Base-by-base conservation (phyloP, 2,888 invertebrate genomes). In the Sinotaia quadrata region DNA sequence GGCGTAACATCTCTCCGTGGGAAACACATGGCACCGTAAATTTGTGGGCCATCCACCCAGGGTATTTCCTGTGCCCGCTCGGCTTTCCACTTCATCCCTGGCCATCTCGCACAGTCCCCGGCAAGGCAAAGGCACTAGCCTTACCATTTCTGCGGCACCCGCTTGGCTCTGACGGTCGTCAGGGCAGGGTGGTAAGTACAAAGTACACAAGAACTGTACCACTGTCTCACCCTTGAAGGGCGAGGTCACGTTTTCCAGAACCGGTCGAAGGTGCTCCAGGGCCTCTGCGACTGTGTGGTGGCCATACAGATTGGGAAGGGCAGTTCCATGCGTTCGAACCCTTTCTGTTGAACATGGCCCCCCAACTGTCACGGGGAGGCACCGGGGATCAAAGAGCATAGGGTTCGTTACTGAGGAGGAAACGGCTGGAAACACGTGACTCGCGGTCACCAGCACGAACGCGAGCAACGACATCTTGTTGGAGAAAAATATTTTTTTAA, bases 251-350 rank as follows among this genome's bases (percentile, higher is more conserved):
- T 37, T 41, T 5, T 41, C 33, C n/a, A 61, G 49, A 24, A 69
- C 47, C 2, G 31, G n/a, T 4, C 37, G 29, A 24, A 70, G 49
- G 59, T 61, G 52, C 10, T 21, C 2, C 3, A 36, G n/a, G 12
- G 70, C 70, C 21, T 60, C 47, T 1, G 27, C 34, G 47, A 54
- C 37, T 1, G 66, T 60, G 3, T 36, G 31, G 29, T 70, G 66
- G 7, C 70, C 70, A 34, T 61, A 70, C 12, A 70, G 47, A 34
- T 70, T 70, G 44, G 70, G 70, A 21, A 67, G 41, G 37, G 44
- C 52, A 24, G 51, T 36, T 2, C 61, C 61, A 10, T 59, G 59
- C 21, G 12, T 59, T 44, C 61, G 44, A 44, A 47, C 36, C 8
- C 34, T 24, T 0, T 33, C 47, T 12, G 61, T 34, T 0, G 33